These are phyloP conservation scores for Pangasius sanitwongsei DNA, from an alignment of 2,797 vertebrate genomes.

Conservation along the genomic window DNA sequence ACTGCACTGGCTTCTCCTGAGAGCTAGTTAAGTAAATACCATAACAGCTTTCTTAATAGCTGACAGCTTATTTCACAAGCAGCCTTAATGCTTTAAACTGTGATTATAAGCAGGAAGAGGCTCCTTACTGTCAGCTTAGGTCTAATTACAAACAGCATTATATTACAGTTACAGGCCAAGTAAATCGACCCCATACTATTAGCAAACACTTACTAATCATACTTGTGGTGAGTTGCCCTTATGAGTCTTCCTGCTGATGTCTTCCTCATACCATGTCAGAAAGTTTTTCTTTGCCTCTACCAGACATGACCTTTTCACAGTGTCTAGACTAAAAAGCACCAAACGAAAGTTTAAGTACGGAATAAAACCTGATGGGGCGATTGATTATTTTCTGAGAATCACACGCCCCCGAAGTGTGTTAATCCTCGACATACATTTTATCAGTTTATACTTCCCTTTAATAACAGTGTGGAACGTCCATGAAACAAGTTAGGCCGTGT, in stretches of 20 bases:
- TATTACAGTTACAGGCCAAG: not conserved
- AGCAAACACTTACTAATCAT: not conserved
- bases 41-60: not conserved
- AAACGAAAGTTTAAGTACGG: not conserved
- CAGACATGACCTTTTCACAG: not conserved
- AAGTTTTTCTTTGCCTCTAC: not conserved
- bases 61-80: conserved; percentile 3
- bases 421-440: too few relatives aligned
- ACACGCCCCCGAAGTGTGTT: not conserved
- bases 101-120: not conserved
- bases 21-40: not conserved
- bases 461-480: not conserved
- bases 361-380: not conserved
- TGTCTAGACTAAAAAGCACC: not conserved
- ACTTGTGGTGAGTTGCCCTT: not conserved
- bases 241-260: not conserved
- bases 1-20: not conserved
- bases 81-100: conserved; percentile 1
- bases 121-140: not conserved
- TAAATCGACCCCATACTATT: not conserved
- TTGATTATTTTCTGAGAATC: not conserved
- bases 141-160: not conserved
- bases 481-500: not conserved
- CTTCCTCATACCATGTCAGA: not conserved
- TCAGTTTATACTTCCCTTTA: not conserved